Percentiles rank a stretch among this genome's conserved stretches.
These are phyloP conservation scores for Melanotus villosus DNA, from an alignment of 2,888 invertebrate genomes.

Conservation along the genomic window DNA sequence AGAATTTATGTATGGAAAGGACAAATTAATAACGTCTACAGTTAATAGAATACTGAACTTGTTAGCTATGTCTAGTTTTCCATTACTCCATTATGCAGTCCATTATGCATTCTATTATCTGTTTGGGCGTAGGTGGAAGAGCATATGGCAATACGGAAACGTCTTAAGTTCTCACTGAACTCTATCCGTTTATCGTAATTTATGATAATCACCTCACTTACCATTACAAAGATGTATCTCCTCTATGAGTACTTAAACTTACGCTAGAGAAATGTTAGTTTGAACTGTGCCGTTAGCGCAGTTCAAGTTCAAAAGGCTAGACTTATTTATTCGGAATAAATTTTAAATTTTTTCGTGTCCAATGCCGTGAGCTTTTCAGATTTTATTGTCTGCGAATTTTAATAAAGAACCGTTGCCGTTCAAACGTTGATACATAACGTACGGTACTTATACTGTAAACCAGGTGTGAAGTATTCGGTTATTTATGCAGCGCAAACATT, in stretches of 20 bases:
- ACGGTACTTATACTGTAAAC: conserved; percentile 6
- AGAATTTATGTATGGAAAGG: neutral
- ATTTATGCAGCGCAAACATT: too few relatives aligned
- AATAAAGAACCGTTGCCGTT: conserved; percentile 20
- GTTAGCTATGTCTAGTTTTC: conserved; percentile 23
- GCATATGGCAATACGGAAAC: conserved; percentile 52
- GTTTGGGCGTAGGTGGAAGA: conserved; percentile 46
- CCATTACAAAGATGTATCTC: conserved; percentile 50
- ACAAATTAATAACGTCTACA: conserved; percentile 3
- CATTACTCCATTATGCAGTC: conserved; percentile 33
- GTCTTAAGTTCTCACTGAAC: conserved; percentile 48
- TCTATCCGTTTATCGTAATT: conserved; percentile 51
- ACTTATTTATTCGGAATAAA: conserved; percentile 40
- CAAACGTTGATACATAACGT: neutral
- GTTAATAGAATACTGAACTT: conserved; percentile 17
- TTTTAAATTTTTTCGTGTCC: conserved; percentile 19
- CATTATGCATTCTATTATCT: conserved; percentile 48
- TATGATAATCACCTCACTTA: conserved; percentile 50
- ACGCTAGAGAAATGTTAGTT: conserved; percentile 35
- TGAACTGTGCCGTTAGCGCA: conserved; percentile 41
- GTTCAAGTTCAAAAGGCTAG: conserved; percentile 45
- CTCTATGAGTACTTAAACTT: conserved; percentile 44
- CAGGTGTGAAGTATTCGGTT: too few relatives aligned
- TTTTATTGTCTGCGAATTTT: conserved; percentile 27
- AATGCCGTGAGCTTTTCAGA: conserved; percentile 3